Percentiles rank a stretch among this genome's conserved stretches.
These are phyloP conservation scores for Propithecus coquereli DNA, from an alignment of 2,113 vertebrate species.

Conservation along the genomic window DNA sequence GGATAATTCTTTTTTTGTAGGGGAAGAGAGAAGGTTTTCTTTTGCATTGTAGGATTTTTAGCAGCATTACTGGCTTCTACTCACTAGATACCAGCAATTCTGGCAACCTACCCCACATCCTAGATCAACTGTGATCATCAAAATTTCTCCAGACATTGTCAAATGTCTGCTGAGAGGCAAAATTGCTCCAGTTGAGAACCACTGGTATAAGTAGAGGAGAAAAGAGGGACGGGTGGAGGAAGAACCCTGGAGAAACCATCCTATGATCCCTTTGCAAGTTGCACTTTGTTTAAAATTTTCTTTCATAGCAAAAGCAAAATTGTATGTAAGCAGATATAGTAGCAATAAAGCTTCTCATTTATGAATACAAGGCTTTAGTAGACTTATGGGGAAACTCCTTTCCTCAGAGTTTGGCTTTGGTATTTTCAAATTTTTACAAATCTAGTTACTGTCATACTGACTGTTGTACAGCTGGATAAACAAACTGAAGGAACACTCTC, in stretches of 20 bases:
- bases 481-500: background rate
- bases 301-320: background rate
- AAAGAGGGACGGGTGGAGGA: too few relatives aligned
- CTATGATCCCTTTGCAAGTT: background rate
- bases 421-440: constrained; percentile 31
- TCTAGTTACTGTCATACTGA: constrained; percentile 13
- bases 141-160: background rate
- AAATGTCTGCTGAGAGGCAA: background rate
- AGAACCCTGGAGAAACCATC: background rate
- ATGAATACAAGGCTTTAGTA: background rate
- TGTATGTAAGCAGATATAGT: background rate
- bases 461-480: constrained; percentile 32
- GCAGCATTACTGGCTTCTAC: background rate
- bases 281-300: background rate
- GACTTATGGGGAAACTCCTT: background rate
- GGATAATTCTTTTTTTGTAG: background rate
- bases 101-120: too few relatives aligned
- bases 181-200: background rate
- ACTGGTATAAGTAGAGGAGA: fast-evolving
- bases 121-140: background rate
- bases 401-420: background rate
- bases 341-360: background rate
- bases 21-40: fast-evolving
- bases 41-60: background rate
- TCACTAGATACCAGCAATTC: too few relatives aligned